Evolutionary conservation across 2,113 vertebrate species (phyloP), one percentile per base, ranked within the genome.

Genomic region (Saguinus imperator): DNA sequence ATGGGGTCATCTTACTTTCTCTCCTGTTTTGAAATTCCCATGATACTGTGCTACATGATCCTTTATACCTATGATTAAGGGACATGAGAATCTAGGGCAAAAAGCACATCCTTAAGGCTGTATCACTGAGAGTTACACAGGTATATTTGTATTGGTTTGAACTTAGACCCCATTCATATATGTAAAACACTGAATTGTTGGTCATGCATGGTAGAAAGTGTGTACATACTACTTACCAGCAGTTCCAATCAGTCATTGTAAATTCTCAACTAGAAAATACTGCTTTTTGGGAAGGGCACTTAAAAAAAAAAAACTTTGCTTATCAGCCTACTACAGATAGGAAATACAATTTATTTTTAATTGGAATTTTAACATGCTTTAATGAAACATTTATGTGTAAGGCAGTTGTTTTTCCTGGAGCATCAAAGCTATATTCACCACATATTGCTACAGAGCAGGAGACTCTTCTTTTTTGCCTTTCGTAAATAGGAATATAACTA

Each of bases 321-420:
- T 94, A 68, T 2, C 48, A 76, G 50, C 55, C 14, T 89, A 27
- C 13, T 86, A 50, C 23, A 52, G 8, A 75, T 85, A 92, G 80
- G 23, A 89, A 81, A 73, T 79, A 64, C 23, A 91, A 72, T 61
- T 73, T 50, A 43, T 90, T 86, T 93, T 96, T n/a, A 88, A n/a
- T 91, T 92, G 70, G 84, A 73, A 92, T 29, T 85, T 93, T 85
- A 72, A 50, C 48, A 48, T 87, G 55, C 35, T 73, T 52, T n/a
- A 23, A 64, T 82, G 79, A 76, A 80, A 76, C 72, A 32, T 32
- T 66, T 61, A 80, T 72, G 29, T 7, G 37, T 58, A 90, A 91
- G n/a, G 92, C 55, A 95, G 40, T 55, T 77, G 14, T 50, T 48
- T 21, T 20, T 3, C 32, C 6, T 77, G 70, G 40, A 79, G 20